Conservation (phyloP, 1,140 invertebrate genomes). For the Dendrolimus punctatus region DNA sequence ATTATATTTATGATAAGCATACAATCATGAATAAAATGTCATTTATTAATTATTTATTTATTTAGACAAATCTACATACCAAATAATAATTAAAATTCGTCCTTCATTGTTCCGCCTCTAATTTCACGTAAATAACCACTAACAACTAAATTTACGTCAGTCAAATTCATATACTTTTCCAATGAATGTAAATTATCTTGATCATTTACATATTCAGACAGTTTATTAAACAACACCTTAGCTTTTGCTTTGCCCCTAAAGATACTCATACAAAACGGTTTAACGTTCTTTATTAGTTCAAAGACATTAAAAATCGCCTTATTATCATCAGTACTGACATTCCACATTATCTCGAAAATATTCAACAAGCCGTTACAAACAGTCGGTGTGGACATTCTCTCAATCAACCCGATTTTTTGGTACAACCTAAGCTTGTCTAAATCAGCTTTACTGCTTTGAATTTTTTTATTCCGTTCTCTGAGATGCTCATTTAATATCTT, state of each 20-base stretch:
- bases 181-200: conserved; percentile 11
- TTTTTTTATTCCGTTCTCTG: conserved; percentile 16
- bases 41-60: too few relatives aligned
- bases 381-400: conserved; percentile 33
- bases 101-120: conserved; percentile 14
- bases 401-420: conserved; percentile 43
- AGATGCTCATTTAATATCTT: conserved; percentile 48
- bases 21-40: too few relatives aligned
- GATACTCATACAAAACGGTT: conserved; percentile 35
- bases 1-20: too few relatives aligned
- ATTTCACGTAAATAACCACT: conserved; percentile 23
- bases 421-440: conserved; percentile 30
- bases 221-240: conserved; percentile 18
- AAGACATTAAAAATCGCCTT: conserved; percentile 22
- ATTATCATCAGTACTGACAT: conserved; percentile 18
- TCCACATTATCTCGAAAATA: conserved; percentile 29
- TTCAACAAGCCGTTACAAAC: conserved; percentile 47
- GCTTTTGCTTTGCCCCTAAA: conserved; percentile 28
- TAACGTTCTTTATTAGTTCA: conserved; percentile 33
- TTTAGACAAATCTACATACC: background rate
- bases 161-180: conserved; percentile 19
- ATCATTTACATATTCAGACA: conserved; percentile 24
- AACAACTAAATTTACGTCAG: conserved; percentile 19
- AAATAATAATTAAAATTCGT: conserved; percentile 21
- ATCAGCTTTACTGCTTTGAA: conserved; percentile 21